Conservation (phyloP, 1,140 invertebrate species). For the Maniola jurtina region DNA sequence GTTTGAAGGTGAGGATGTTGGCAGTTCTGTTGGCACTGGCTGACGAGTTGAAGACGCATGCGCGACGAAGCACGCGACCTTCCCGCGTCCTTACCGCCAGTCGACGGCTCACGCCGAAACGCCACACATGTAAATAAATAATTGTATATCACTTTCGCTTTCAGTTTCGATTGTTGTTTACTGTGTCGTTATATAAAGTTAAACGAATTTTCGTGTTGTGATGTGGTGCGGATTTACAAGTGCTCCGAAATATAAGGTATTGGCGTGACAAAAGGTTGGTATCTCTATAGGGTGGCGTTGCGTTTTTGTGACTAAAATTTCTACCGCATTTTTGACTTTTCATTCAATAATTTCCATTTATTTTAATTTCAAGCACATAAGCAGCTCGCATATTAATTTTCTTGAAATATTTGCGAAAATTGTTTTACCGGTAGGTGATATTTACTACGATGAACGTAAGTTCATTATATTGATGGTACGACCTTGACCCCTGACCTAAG, state of each 20-base stretch:
- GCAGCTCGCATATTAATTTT: too few relatives aligned
- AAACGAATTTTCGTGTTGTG: conserved; percentile 22
- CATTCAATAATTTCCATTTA: too few relatives aligned
- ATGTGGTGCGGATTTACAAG: conserved; percentile 26
- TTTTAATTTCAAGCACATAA: too few relatives aligned
- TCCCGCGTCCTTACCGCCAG: conserved; percentile 68
- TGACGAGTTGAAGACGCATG: conserved; percentile 48
- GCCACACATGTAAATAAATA: conserved; percentile 54
- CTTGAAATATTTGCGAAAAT: too few relatives aligned
- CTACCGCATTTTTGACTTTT: too few relatives aligned
- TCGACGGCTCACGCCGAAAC: conserved; percentile 53
- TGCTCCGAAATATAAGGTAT: conserved; percentile 2
- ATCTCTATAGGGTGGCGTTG: background rate
- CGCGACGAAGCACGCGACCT: conserved; percentile 60
- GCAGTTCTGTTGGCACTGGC: conserved; percentile 26
- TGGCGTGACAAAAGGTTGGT: conserved; percentile 22
- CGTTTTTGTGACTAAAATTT: too few relatives aligned
- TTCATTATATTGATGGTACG: background rate
- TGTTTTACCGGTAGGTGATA: too few relatives aligned
- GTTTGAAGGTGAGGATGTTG: conserved; percentile 40
- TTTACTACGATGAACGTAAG: background rate
- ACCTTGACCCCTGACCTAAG: conserved; percentile 37
- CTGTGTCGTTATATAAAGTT: conserved; percentile 16
- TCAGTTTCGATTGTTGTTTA: conserved; percentile 31
- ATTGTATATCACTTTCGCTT: conserved; percentile 52